Base-by-base conservation (phyloP, 1,140 invertebrate species). In the Drosophila truncata region DNA sequence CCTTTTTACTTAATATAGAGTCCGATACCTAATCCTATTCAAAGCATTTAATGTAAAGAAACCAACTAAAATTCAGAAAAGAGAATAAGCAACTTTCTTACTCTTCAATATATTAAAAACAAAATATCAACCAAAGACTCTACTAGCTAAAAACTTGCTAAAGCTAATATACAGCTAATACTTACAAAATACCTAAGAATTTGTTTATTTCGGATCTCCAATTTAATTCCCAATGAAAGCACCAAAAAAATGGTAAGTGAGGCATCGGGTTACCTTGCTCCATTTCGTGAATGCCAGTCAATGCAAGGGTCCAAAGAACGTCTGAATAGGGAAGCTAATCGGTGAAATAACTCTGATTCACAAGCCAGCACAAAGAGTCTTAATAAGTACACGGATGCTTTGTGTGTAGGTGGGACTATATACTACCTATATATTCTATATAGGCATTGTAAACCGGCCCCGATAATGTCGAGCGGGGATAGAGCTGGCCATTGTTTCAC, bases 401-500 rank as follows among this genome's bases (percentile, higher is more conserved):
- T 47, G 31, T 44, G 16, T 41, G 16, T 58, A 47, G 61, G 49
- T 60, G 62, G 54, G 31, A 29, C 37, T 25, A 11, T 25, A 55
- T 55, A 37, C 31, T n/a, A 20, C 27, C 20, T 58, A 59, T 39
- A 16, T 39, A 27, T 11, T 14, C 18, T 29, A 42, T 64, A 70
- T 66, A 44, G 42, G 41, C 66, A 80, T 70, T 80, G 65, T 61
- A 58, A 78, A 77, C 47, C 73, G 60, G 66, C 31, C 18, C 62
- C 66, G 61, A 83, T 82, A 82, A 87, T 83, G 60, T 41, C n/a
- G 47, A 55, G 57, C 70, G 23, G 20, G 60, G 16, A 71, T 70
- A 78, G 54, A 85, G 62, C 65, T 61, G 37, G 31, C 50, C 65
- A 64, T 87, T 86, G 82, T 85, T 79, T 64, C 49, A 55, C 50